These are phyloP conservation scores for Leucoraja ocellata DNA, from an alignment of 2,797 vertebrate genomes.

Conservation along the genomic window DNA sequence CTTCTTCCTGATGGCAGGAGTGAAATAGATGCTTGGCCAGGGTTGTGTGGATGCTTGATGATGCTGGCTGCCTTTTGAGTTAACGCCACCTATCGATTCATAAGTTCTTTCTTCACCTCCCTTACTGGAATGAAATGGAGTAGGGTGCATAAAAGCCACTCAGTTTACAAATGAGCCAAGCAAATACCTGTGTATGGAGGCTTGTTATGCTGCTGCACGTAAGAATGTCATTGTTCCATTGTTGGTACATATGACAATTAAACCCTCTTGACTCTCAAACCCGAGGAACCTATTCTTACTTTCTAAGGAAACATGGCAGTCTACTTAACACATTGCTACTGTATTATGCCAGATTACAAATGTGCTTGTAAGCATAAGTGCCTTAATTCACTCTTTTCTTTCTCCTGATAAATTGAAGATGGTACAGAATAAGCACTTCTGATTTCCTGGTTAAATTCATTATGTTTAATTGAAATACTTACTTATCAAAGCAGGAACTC, in stretches of 20 bases:
- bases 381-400: not conserved
- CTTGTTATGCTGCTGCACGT: too few relatives aligned
- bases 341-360: not conserved
- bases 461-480: not conserved
- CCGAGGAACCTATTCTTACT: not conserved
- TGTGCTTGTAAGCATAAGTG: not conserved
- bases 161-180: not conserved
- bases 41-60: too few relatives aligned
- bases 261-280: too few relatives aligned
- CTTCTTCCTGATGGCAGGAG: too few relatives aligned
- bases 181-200: not conserved
- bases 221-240: too few relatives aligned
- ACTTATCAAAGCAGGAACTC: not conserved
- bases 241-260: too few relatives aligned
- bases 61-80: too few relatives aligned
- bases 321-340: not conserved
- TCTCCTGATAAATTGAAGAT: not conserved
- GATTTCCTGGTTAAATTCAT: not conserved
- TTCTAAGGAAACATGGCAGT: not conserved
- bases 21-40: too few relatives aligned
- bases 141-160: not conserved
- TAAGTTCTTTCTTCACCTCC: not conserved
- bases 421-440: not conserved
- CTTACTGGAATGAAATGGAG: not conserved
- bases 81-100: too few relatives aligned